Evolutionary conservation across 1,140 invertebrate genomes (phyloP).

Genomic region (Ostrea denselamellosa): DNA sequence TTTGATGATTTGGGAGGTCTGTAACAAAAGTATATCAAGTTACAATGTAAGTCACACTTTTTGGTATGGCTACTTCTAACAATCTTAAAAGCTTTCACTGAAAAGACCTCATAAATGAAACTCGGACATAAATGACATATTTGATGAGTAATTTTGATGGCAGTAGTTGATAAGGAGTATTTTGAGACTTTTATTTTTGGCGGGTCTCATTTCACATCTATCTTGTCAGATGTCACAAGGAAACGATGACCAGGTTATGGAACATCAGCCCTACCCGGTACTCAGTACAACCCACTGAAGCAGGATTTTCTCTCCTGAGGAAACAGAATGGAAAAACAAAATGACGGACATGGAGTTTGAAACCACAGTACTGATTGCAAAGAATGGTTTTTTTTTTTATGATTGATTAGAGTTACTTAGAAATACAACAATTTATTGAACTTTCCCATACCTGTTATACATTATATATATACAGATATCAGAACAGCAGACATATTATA

Average conservation of each 20-base stretch:
- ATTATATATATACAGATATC: neutral
- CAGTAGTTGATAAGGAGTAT: neutral
- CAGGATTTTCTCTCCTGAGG: too few relatives aligned
- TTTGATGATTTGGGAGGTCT: neutral
- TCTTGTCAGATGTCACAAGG: neutral
- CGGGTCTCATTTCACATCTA: neutral
- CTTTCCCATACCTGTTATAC: neutral
- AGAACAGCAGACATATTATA: neutral
- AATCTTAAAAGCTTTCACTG: conserved; percentile 27
- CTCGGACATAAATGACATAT: neutral
- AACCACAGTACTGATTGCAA: too few relatives aligned
- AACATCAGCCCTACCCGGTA: neutral
- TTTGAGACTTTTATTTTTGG: neutral
- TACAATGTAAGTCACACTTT: conserved; percentile 4
- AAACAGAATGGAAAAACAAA: too few relatives aligned
- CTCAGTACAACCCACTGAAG: neutral
- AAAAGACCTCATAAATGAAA: neutral
- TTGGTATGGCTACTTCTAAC: neutral
- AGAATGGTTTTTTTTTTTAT: too few relatives aligned
- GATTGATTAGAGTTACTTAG: neutral
- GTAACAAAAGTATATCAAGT: neutral
- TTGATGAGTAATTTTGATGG: neutral
- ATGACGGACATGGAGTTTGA: too few relatives aligned
- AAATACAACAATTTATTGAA: neutral
- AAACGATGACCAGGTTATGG: neutral